Base-by-base conservation (phyloP, 2,888 invertebrate genomes). In the Lampropteryx suffumata region DNA sequence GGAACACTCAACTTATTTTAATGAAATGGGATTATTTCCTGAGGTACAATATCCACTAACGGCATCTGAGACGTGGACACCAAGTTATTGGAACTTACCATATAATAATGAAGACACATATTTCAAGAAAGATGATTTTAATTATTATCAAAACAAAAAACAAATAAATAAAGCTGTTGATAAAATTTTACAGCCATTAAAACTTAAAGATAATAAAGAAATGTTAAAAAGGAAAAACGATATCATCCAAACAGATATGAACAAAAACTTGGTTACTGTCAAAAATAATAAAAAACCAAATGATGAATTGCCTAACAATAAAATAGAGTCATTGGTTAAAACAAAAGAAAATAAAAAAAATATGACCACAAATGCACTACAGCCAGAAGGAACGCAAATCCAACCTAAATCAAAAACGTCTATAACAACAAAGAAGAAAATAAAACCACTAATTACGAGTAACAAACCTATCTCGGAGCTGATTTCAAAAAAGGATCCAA, bases 41-140 rank as follows among this genome's bases (percentile, higher is more conserved):
- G 82, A 84, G 55, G 77, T 84, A 1, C 77, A 83, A 56, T 87
- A 84, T 64, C 87, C 87, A 8, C 55, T 80, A 5, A 71, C 65
- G 34, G 69, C 69, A 34, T 67, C 65, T 41, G 86, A 86, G 12
- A 73, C 73, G 3, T 84, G 83, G 85, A 58, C 50, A 11, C 76
- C 79, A 1, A 73, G 68, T 39, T 82, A 73, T 56, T 80, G 81
- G 78, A 73, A 73, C 47, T 58, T 61, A 21, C 53, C 65, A 2
- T 61, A 56, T 11, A 46, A 50, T 26, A 24, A 58, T 26, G 37
- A 57, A 9, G 44, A 65, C 34, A 34, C 44, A 29, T 33, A 42
- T 41, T 42, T 43, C 4, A 42, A 59, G 5, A 24, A 32, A 3
- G 36, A 54, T 17, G 42, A 43, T 32, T 47, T 54, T 12, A 37